phyloP scores from a whole-genome alignment of 2,888 invertebrate species.

The Lepas anatifera region DNA sequence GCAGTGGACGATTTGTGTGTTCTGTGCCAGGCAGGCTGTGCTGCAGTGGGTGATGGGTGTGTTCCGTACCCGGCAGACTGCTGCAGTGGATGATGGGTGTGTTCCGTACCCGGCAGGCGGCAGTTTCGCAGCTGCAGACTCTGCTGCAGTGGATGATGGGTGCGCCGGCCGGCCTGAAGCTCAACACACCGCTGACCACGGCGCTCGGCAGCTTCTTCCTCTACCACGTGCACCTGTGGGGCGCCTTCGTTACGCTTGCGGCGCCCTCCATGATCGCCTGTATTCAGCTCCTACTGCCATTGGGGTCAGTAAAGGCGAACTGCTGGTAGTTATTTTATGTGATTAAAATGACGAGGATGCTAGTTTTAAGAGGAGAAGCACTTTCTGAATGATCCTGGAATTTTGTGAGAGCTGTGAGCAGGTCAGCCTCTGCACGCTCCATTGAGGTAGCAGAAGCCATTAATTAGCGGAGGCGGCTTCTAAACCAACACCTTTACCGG shows the following conservation, averaged over 20 bases:
- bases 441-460: no score
- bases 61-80: no score
- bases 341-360: no score
- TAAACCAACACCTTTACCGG: no score
- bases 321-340: no score
- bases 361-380: no score
- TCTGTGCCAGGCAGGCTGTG: slow-evolving; percentile 25
- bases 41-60: slow-evolving; percentile 39
- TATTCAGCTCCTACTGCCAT: not conserved
- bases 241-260: not conserved
- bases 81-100: no score
- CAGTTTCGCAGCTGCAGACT: slow-evolving; percentile 24
- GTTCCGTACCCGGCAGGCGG: slow-evolving; percentile 27
- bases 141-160: slow-evolving; percentile 39
- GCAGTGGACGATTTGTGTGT: no score
- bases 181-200: slow-evolving; percentile 40
- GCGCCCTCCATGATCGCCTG: not conserved
- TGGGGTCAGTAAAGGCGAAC: slow-evolving; percentile 7
- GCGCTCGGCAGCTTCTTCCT: slow-evolving; percentile 41
- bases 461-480: no score
- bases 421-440: no score
- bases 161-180: slow-evolving; percentile 42
- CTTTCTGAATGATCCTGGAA: no score
- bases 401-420: no score
- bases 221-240: slow-evolving; percentile 43